Evolutionary conservation across 2,113 vertebrate genomes (phyloP).

Genomic region (Pantherophis guttatus): DNA sequence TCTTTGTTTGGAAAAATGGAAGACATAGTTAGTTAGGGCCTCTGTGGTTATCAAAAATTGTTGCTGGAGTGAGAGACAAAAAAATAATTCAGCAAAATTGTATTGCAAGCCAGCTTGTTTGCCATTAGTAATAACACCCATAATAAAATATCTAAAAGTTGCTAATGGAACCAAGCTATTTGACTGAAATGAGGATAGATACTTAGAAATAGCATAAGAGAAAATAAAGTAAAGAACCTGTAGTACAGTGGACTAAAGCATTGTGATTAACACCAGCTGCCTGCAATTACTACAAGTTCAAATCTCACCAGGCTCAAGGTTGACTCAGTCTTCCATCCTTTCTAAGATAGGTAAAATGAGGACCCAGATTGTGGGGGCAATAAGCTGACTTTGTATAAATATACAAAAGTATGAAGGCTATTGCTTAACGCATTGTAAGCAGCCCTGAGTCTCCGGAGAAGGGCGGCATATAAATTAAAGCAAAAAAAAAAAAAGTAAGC

Average conservation of each 20-base stretch:
- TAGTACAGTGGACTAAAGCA: too few species aligned
- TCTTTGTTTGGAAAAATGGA: neutral
- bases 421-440: too few species aligned
- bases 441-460: too few species aligned
- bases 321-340: too few species aligned
- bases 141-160: neutral
- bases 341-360: too few species aligned
- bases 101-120: neutral
- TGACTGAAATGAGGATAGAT: neutral
- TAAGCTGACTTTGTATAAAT: too few species aligned
- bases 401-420: too few species aligned
- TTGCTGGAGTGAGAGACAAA: neutral
- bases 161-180: neutral
- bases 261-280: too few species aligned
- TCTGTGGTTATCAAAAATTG: neutral
- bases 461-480: too few species aligned
- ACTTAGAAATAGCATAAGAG: neutral
- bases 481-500: neutral
- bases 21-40: neutral
- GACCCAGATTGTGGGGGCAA: too few species aligned
- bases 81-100: neutral
- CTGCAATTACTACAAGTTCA: too few species aligned
- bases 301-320: too few species aligned
- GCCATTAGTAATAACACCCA: neutral
- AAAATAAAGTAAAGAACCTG: neutral